Conservation (phyloP, 2,888 invertebrate species). For the Myopa tessellatipennis region DNA sequence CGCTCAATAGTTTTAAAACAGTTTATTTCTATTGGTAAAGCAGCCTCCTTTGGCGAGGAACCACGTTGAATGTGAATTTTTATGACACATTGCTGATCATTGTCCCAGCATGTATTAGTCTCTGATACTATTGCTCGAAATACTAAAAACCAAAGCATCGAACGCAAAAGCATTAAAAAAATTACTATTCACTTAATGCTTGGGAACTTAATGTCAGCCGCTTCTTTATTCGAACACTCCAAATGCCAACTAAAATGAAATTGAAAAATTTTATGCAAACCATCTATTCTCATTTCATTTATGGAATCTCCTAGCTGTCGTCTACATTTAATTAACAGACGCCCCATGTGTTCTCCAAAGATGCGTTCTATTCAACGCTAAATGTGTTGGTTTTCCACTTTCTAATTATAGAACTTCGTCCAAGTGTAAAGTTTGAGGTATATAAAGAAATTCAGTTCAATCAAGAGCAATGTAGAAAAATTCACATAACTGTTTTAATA, state of each 20-base stretch:
- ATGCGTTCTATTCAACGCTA: not conserved
- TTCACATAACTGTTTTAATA: too few relatives aligned
- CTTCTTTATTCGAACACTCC: not conserved
- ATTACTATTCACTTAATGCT: not conserved
- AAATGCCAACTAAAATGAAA: conserved; percentile 18
- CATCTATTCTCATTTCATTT: not conserved
- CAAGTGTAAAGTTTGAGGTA: not conserved
- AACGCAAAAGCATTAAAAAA: conserved; percentile 15
- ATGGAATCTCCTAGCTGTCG: not conserved
- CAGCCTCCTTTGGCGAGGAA: conserved; percentile 43
- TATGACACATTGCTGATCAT: conserved; percentile 48
- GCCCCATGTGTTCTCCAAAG: conserved; percentile 34
- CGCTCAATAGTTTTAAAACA: conserved; percentile 46
- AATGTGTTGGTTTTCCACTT: conserved; percentile 10
- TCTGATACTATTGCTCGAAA: not conserved
- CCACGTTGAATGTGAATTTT: conserved; percentile 51
- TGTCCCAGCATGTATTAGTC: conserved; percentile 44
- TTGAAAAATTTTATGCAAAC: conserved; percentile 1
- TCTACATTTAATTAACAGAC: conserved; percentile 41
- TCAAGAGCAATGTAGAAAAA: too few relatives aligned
- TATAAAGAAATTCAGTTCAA: not conserved
- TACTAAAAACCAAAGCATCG: conserved; percentile 13
- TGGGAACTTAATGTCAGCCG: not conserved
- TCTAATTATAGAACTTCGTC: conserved; percentile 30
- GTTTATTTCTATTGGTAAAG: conserved; percentile 56